Evolutionary conservation across 2,113 vertebrate species (phyloP).

Genomic region (Oncorhynchus kisutch): DNA sequence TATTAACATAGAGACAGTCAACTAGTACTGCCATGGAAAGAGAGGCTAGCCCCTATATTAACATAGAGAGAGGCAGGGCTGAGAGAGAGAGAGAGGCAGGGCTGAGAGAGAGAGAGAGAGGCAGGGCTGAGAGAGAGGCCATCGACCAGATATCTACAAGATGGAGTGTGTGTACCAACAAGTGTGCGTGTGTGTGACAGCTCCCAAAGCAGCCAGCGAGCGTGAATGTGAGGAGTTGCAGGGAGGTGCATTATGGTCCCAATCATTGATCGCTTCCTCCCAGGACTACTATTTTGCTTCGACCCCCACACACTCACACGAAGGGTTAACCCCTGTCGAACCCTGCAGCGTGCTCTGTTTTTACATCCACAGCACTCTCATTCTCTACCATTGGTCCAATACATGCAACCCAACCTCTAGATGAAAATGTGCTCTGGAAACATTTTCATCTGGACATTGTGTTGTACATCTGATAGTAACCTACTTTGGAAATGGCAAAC

Average conservation of each 20-base stretch:
- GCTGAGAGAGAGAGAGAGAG: background rate
- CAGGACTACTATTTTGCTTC: constrained; percentile 46
- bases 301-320: background rate
- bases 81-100: constrained; percentile 8
- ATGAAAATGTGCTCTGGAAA: no score
- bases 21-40: constrained; percentile 58
- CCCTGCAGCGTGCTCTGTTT: constrained; percentile 29
- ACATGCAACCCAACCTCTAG: constrained; percentile 1
- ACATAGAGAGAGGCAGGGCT: constrained; percentile 43
- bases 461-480: constrained; percentile 15
- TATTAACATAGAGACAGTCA: constrained; percentile 63
- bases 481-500: constrained; percentile 11
- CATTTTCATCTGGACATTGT: no score
- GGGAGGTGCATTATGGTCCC: constrained; percentile 77
- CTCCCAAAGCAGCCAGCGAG: constrained; percentile 64
- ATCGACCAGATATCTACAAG: constrained; percentile 67
- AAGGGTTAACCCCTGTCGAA: constrained; percentile 30
- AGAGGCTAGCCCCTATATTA: constrained; percentile 71
- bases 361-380: constrained; percentile 42
- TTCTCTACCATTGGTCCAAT: background rate
- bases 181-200: constrained; percentile 54
- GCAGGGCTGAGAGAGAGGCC: background rate
- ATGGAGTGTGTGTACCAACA: constrained; percentile 54
- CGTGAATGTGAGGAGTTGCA: constrained; percentile 75
- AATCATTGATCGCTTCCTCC: constrained; percentile 77